phyloP scores from a whole-genome alignment of 2,797 vertebrate species.

The Spizella passerina region DNA sequence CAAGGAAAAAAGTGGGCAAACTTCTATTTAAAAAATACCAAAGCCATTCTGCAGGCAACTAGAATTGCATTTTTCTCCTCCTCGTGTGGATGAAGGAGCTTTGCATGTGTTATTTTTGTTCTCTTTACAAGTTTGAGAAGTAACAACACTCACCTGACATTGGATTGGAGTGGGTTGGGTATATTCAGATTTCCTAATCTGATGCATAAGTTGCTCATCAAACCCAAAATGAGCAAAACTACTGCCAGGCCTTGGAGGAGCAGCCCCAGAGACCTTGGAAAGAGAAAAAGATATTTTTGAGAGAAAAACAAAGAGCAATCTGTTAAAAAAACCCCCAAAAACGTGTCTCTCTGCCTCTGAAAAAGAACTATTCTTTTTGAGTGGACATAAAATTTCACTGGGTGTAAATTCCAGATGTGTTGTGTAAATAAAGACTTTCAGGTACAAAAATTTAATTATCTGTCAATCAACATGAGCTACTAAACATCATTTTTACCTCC shows the following conservation, averaged over 20 bases:
- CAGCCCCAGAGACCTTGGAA: constrained; percentile 94
- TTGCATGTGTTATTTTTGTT: accelerated
- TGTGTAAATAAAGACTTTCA: background rate
- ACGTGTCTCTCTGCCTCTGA: accelerated
- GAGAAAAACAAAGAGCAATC: background rate
- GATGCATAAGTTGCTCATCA: constrained; percentile 97
- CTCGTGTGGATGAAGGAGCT: background rate
- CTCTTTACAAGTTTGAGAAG: background rate
- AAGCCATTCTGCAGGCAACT: background rate
- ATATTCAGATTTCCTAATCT: constrained; percentile 97
- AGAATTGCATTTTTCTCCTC: background rate
- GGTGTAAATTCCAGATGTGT: background rate
- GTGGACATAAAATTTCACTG: background rate
- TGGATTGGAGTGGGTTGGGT: constrained; percentile 98
- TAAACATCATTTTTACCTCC: background rate
- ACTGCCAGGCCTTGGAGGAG: constrained; percentile 91
- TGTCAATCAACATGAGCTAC: background rate
- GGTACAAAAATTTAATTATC: background rate
- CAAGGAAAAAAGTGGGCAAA: background rate
- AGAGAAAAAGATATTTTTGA: constrained; percentile 9
- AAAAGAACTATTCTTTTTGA: background rate
- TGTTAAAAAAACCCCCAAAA: background rate
- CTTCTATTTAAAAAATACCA: background rate
- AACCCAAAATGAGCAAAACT: constrained; percentile 98
- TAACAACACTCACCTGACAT: constrained; percentile 86